phyloP scores from a whole-genome alignment of 2,797 vertebrate species.

The Enteromius viviparus region DNA sequence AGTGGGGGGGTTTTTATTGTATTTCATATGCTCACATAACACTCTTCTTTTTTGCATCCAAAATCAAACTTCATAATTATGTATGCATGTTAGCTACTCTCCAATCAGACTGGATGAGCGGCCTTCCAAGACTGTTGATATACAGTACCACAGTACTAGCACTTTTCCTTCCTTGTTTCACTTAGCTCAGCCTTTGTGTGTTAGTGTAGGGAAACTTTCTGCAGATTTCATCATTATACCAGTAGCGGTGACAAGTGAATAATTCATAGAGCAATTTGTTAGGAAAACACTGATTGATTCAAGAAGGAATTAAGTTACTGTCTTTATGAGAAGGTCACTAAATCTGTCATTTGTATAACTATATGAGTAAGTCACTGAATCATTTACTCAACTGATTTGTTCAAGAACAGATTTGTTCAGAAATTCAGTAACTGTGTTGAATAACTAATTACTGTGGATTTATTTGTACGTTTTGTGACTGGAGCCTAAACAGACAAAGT shows the following conservation, averaged over 20 bases:
- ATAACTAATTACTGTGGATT: neutral
- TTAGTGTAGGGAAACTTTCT: neutral
- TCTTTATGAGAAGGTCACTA: neutral
- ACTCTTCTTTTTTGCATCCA: neutral
- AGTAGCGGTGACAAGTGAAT: neutral
- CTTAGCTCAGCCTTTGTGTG: neutral
- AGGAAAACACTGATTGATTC: neutral
- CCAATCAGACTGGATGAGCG: neutral
- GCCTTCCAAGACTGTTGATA: neutral
- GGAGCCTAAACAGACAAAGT: neutral
- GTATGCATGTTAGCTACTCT: neutral
- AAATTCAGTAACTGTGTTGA: neutral
- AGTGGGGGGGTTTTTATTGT: no score
- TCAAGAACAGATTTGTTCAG: neutral
- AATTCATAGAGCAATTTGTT: neutral
- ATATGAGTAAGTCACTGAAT: neutral
- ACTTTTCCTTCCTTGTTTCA: neutral
- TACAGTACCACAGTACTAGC: neutral
- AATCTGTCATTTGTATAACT: neutral
- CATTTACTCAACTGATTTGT: neutral
- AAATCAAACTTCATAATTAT: neutral
- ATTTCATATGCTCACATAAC: neutral
- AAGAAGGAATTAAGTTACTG: neutral
- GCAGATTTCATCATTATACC: neutral
- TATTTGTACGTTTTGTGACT: neutral